phyloP scores from a whole-genome alignment of 2,888 invertebrate genomes.

The Volucella inanis region DNA sequence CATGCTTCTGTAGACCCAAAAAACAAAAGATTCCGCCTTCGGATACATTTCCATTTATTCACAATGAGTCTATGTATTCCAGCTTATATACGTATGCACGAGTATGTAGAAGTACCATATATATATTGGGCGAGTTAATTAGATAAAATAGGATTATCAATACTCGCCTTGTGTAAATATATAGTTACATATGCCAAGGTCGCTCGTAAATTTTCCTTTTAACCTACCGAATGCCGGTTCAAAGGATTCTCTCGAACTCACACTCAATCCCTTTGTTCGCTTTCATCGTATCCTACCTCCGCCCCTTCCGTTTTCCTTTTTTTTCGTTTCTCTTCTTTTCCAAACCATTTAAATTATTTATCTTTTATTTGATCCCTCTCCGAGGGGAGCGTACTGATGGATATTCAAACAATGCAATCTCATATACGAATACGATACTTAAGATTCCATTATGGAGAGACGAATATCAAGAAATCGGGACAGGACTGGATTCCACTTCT shows the following conservation, averaged over 20 bases:
- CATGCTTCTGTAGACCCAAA: slow-evolving; percentile 12
- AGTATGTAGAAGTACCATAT: not conserved
- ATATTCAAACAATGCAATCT: slow-evolving; percentile 21
- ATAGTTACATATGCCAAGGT: slow-evolving; percentile 50
- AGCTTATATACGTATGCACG: not conserved
- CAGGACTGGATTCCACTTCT: not conserved
- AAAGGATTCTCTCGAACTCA: not conserved
- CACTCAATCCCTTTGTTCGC: not conserved
- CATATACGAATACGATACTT: not conserved
- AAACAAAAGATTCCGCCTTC: not conserved
- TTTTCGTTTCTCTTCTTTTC: slow-evolving; percentile 14
- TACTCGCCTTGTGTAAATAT: not conserved
- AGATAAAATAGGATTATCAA: slow-evolving; percentile 46
- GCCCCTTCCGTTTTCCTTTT: slow-evolving; percentile 1
- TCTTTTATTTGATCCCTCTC: slow-evolving; percentile 36
- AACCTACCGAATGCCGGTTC: slow-evolving; percentile 25
- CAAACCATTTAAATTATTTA: slow-evolving; percentile 60
- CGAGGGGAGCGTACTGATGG: not conserved
- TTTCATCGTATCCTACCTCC: not conserved
- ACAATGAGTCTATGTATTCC: slow-evolving; percentile 48
- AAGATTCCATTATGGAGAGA: slow-evolving; percentile 37
- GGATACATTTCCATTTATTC: slow-evolving; percentile 8
- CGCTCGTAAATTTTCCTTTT: slow-evolving; percentile 28
- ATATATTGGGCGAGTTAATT: slow-evolving; percentile 47
- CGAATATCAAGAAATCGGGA: slow-evolving; percentile 29